Evolutionary conservation across 1,140 invertebrate genomes (phyloP).

Genomic region (Triops longicaudatus): DNA sequence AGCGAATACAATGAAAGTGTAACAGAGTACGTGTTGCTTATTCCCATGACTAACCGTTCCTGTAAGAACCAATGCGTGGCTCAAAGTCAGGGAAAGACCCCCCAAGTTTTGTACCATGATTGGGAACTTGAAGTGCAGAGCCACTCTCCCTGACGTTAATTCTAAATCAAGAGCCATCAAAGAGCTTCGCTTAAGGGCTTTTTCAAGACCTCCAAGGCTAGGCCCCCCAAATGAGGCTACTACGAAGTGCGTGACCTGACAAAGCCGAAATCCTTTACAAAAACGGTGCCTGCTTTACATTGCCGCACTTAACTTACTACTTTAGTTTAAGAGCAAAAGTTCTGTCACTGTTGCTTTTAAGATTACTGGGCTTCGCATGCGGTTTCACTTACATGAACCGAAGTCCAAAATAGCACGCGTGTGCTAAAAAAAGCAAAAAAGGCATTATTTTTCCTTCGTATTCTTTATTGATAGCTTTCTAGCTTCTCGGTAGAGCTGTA

Average conservation of each 20-base stretch:
- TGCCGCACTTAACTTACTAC: background rate
- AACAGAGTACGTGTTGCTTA: background rate
- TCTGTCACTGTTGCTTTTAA: background rate
- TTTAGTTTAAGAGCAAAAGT: background rate
- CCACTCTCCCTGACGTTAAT: background rate
- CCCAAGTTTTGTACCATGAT: background rate
- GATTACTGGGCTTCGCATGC: too few species aligned
- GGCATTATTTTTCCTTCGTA: too few species aligned
- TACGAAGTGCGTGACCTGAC: background rate
- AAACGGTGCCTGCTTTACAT: background rate
- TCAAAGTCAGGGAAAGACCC: background rate
- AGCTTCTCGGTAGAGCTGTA: too few species aligned
- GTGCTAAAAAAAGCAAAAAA: too few species aligned
- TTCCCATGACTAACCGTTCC: background rate
- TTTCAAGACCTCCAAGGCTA: background rate
- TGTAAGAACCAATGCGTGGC: background rate
- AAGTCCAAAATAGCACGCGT: too few species aligned
- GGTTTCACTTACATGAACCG: too few species aligned
- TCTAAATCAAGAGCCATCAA: background rate
- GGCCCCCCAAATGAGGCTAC: background rate
- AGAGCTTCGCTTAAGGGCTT: background rate
- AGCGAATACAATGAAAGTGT: background rate
- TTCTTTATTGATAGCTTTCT: too few species aligned
- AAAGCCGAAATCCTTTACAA: background rate
- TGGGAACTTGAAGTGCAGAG: background rate